Evolutionary conservation across 2,888 invertebrate genomes (phyloP), one percentile per base, ranked within the genome.

Genomic region (Dicycla oo): DNA sequence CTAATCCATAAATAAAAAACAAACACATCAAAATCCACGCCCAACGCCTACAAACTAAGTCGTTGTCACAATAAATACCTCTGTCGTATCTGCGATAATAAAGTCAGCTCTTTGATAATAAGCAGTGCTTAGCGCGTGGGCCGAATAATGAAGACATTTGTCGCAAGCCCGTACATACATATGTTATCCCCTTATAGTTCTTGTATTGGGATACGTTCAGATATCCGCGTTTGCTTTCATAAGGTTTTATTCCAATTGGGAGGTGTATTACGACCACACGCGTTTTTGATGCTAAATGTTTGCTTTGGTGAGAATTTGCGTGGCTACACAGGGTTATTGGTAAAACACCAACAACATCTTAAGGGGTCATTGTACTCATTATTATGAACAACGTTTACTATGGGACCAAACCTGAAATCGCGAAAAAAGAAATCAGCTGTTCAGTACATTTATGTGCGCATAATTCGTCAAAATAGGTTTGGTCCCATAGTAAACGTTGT

Each of bases 91-190:
- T 86, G 78, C 66, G 75, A 56, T 73, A 81, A 85, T 85, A 79
- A 82, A 84, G 76, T 73, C 71, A 8, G 73, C 67, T 86, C 83
- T 87, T 85, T 87, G 85, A 76, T 85, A 82, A 82, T 82, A 86
- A 85, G 79, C 84, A 75, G 75, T 67, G 85, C 81, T 78, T 82
- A 82, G 84, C 82, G 91, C 91, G 94, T 94, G 91, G 94, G 93
- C 79, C 86, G 94, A 90, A 93, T 93, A 93, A 94, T 93, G 88
- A 94, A 94, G 93, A 93, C 91, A 92, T 93, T 93, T 92, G 92
- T 92, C 91, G 90, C 88, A 78, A 69, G 77, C 87, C 82, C 81
- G 66, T 83, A 81, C 84, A 87, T 86, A 82, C 4, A 34, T 34
- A 4, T 85, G 90, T 90, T 90, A 89, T 88, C 87, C 86, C 84